Evolutionary conservation across 2,113 vertebrate genomes (phyloP).

Genomic region (Mustela nigripes): DNA sequence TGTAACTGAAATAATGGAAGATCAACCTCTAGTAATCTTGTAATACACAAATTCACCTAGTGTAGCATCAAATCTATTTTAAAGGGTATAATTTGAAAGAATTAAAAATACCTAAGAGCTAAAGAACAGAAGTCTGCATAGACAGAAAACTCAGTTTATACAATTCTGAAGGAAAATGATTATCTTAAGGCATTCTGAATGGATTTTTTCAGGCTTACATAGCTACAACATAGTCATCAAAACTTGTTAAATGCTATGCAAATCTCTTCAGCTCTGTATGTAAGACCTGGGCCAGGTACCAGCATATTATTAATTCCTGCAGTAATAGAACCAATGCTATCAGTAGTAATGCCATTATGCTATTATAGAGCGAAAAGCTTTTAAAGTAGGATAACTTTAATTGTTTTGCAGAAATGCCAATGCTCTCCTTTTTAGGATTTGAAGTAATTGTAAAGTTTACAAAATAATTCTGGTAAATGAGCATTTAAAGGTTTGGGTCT

Average conservation of each 20-base stretch:
- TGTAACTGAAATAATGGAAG: slow-evolving; percentile 64
- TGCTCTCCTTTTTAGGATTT: background rate
- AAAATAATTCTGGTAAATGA: background rate
- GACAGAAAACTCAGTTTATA: background rate
- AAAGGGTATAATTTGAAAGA: background rate
- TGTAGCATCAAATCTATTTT: background rate
- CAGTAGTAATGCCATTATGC: background rate
- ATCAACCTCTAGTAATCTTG: slow-evolving; percentile 41
- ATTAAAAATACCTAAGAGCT: background rate
- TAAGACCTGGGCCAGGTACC: background rate
- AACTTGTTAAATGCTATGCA: background rate
- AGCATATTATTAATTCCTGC: background rate
- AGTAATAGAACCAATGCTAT: background rate
- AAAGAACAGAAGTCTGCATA: background rate
- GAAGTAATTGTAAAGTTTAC: background rate
- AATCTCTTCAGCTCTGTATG: background rate
- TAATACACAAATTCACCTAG: slow-evolving; percentile 48
- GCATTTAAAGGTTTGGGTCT: background rate
- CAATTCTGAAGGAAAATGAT: background rate
- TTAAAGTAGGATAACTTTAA: background rate
- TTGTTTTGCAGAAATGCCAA: background rate
- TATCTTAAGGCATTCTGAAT: background rate
- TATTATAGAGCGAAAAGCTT: background rate
- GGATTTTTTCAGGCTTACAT: slow-evolving; percentile 29
- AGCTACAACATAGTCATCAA: background rate